phyloP scores from a whole-genome alignment of 2,888 invertebrate genomes.

The Saturnia japonica region DNA sequence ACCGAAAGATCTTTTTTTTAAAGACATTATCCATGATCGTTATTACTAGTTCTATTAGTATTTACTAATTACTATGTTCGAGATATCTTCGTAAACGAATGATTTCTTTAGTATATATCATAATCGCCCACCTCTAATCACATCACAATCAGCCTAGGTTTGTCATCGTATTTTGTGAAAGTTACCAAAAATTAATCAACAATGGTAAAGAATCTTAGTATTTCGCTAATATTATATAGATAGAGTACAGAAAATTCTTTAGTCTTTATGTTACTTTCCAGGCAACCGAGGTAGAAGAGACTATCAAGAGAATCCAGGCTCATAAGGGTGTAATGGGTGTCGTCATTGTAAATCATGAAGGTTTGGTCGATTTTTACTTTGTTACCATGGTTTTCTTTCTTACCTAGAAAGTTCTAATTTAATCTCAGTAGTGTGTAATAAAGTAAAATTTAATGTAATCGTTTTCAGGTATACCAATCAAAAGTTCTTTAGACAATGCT shows the following conservation, averaged over 20 bases:
- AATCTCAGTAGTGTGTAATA: neutral
- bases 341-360: conserved; percentile 98
- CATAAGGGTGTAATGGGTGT: conserved; percentile 99
- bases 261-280: conserved; percentile 49
- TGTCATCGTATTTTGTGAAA: conserved; percentile 29
- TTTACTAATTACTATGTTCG: no score
- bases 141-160: conserved; percentile 21
- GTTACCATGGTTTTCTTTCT: conserved; percentile 39
- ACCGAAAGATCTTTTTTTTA: no score
- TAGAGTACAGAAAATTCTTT: neutral
- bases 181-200: conserved; percentile 6
- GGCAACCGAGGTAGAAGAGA: conserved; percentile 97
- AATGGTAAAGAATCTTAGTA: conserved; percentile 10
- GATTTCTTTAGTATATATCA: no score
- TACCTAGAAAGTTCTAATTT: conserved; percentile 15
- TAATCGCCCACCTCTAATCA: no score
- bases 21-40: no score
- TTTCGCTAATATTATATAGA: conserved; percentile 25
- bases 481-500: conserved; percentile 96
- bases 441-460: neutral
- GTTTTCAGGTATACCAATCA: conserved; percentile 90
- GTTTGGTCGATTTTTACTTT: conserved; percentile 81
- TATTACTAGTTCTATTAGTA: no score
- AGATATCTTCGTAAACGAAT: no score
- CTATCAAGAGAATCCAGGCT: conserved; percentile 96